A percentile compares a stretch with the other conserved stretches of the same genome.
phyloP scores from a whole-genome alignment of 1,140 invertebrate genomes.

The Orussus abietinus region DNA sequence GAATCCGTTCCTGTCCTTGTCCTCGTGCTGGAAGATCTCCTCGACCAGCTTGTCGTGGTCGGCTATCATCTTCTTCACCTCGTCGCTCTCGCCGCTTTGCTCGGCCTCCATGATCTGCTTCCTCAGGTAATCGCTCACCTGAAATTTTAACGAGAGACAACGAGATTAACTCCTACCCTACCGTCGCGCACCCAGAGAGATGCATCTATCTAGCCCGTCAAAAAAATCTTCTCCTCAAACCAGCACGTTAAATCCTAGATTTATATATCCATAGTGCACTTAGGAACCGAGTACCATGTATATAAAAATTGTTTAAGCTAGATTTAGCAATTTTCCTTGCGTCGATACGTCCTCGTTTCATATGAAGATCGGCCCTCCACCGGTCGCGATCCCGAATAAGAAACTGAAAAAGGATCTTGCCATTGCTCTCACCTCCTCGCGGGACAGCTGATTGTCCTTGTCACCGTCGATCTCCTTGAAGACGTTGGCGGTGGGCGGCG shows the following conservation, averaged over 20 bases:
- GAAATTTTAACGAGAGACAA: constrained; percentile 28
- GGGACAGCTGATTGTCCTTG: constrained; percentile 82
- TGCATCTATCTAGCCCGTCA: no score
- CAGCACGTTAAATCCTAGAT: no score
- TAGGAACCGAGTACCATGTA: no score
- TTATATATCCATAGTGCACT: no score
- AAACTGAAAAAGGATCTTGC: constrained; percentile 55
- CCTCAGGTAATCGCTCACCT: constrained; percentile 87
- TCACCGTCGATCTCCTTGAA: constrained; percentile 95
- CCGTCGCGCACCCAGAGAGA: no score
- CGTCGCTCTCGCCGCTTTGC: constrained; percentile 61
- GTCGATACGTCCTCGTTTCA: no score
- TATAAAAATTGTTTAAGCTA: no score
- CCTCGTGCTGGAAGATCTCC: constrained; percentile 96
- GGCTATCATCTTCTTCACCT: constrained; percentile 79
- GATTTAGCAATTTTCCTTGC: no score
- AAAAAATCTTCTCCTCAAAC: no score
- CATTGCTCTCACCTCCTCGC: constrained; percentile 83
- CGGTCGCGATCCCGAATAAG: no score
- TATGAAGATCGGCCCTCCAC: no score
- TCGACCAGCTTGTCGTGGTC: constrained; percentile 92
- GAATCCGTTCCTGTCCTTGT: constrained; percentile 91
- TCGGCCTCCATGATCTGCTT: constrained; percentile 83
- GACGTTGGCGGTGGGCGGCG: constrained; percentile 83
- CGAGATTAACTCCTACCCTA: no score